Evolutionary conservation across 2,888 invertebrate genomes (phyloP).

Genomic region (Pycnomerus fuliginosus): DNA sequence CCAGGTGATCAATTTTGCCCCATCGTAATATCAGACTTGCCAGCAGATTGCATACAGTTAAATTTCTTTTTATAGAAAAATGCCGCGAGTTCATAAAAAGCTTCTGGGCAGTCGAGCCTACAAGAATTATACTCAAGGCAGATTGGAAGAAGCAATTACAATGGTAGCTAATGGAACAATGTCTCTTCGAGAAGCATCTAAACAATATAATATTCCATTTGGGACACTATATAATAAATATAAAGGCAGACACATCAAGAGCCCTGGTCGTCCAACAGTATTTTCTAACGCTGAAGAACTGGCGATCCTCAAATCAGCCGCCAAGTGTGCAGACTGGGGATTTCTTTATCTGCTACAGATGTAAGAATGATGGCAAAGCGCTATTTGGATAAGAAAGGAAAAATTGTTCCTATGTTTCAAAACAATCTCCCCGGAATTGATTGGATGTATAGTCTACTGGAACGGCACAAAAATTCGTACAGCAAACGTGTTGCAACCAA

Average conservation of each 20-base stretch:
- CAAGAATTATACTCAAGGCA: not conserved
- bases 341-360: slow-evolving; percentile 23
- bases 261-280: not conserved
- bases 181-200: not conserved
- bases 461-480: slow-evolving; percentile 15
- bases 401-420: slow-evolving; percentile 16
- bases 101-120: not conserved
- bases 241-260: not conserved
- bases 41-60: not conserved
- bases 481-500: slow-evolving; percentile 18
- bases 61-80: not conserved
- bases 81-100: not conserved
- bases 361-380: slow-evolving; percentile 26
- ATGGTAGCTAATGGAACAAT: not conserved
- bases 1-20: not conserved
- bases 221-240: not conserved
- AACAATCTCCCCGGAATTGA: slow-evolving; percentile 24
- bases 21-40: not conserved
- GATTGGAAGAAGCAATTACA: not conserved
- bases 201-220: not conserved
- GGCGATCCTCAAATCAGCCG: not conserved
- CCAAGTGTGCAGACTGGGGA: slow-evolving; percentile 5
- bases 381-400: slow-evolving; percentile 22
- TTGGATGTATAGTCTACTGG: slow-evolving; percentile 20
- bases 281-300: not conserved